These are phyloP conservation scores for Mechanitis messenoides DNA, from an alignment of 2,888 invertebrate genomes.

Conservation along the genomic window DNA sequence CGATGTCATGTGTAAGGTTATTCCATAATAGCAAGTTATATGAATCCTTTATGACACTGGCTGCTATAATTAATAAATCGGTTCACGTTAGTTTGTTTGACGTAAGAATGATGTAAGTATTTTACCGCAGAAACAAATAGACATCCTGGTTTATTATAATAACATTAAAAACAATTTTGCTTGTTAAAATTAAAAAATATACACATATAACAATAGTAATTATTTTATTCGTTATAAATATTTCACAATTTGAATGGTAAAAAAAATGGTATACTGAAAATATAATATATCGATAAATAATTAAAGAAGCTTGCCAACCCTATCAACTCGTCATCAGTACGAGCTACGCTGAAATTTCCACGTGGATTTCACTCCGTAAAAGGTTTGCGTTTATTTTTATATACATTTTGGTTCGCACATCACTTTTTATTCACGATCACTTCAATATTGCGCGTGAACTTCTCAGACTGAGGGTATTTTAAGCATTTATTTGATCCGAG, in stretches of 20 bases:
- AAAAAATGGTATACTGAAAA: not conserved
- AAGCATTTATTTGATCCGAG: conserved; percentile 21
- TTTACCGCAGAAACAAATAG: conserved; percentile 5
- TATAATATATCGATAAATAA: conserved; percentile 38
- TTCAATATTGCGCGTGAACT: conserved; percentile 48
- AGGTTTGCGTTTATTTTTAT: conserved; percentile 72
- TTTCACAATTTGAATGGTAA: too few relatives aligned
- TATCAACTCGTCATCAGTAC: conserved; percentile 70
- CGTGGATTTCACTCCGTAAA: conserved; percentile 75
- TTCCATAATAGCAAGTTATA: too few relatives aligned
- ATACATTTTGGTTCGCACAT: conserved; percentile 64
- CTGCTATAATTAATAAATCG: conserved; percentile 49
- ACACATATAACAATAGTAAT: too few relatives aligned
- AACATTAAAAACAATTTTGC: not conserved
- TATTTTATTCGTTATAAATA: too few relatives aligned
- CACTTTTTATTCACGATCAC: conserved; percentile 63
- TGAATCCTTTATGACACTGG: conserved; percentile 2
- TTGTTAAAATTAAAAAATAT: too few relatives aligned
- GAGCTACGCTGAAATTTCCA: conserved; percentile 73
- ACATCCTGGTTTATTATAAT: not conserved
- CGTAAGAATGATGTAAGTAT: conserved; percentile 60
- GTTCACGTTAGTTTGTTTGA: conserved; percentile 55
- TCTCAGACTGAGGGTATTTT: conserved; percentile 34
- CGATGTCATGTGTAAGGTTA: conserved; percentile 12
- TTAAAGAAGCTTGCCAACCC: conserved; percentile 39